Evolutionary conservation across 2,797 vertebrate genomes (phyloP).

Genomic region (Epinephelus coioides): DNA sequence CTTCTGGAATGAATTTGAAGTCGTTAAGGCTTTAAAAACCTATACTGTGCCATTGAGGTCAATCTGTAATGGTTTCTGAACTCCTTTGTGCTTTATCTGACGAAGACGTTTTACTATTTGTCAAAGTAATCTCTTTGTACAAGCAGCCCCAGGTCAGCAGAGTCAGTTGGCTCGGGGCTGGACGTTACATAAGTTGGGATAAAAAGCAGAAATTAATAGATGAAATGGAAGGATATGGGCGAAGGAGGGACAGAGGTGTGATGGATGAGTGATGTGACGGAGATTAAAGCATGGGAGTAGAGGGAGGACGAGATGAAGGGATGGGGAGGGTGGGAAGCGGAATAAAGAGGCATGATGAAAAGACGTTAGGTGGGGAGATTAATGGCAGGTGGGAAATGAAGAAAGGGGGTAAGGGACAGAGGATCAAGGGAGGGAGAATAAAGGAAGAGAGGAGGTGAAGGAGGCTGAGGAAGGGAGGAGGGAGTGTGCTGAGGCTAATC

Average conservation of each 20-base stretch:
- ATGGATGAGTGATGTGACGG: constrained; percentile 28
- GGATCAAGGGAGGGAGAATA: not conserved
- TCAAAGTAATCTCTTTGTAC: not conserved
- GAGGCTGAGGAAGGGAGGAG: constrained; percentile 13
- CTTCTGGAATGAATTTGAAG: not conserved
- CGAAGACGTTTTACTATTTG: not conserved
- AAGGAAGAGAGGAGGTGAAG: constrained; percentile 1
- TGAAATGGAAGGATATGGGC: not conserved
- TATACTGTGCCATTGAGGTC: not conserved
- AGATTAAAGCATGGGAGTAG: constrained; percentile 12
- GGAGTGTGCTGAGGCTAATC: constrained; percentile 33
- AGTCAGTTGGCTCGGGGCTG: not conserved
- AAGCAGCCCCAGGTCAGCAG: not conserved
- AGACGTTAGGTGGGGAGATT: constrained; percentile 26
- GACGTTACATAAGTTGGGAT: not conserved
- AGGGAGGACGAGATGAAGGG: constrained; percentile 10
- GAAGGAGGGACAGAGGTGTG: constrained; percentile 9
- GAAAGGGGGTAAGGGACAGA: not conserved
- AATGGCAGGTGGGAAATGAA: constrained; percentile 43
- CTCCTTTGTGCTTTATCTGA: not conserved
- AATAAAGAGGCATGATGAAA: constrained; percentile 8
- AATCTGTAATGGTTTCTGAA: not conserved
- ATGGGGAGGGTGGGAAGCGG: not conserved
- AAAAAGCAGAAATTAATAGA: not conserved
- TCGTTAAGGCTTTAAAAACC: not conserved